Base-by-base conservation (phyloP, 2,888 invertebrate species). In the Julus scanicus region DNA sequence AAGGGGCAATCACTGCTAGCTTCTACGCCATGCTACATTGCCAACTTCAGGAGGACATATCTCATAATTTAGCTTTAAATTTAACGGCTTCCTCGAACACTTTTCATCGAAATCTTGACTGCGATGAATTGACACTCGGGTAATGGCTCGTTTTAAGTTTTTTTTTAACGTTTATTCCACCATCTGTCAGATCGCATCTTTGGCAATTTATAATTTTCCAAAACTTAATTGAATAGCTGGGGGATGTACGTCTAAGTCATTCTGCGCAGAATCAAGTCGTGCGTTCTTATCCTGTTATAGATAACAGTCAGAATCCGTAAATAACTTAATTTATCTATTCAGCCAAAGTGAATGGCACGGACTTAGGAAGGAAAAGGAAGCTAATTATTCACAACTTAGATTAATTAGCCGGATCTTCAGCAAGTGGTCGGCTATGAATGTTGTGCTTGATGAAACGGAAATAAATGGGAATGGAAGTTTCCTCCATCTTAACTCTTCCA, bases 311-410 rank as follows among this genome's bases (percentile, higher is more conserved):
- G 37, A 80, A 80, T 37, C 80, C 80, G 80, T 80, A 37, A 37
- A 80, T 80, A 80, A 80, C 80, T 37, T 39, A 80, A 80, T 80
- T 80, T 80, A 80, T 80, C 80, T 80, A 80, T 80, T 39, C 37
- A 80, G 80, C 80, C 13, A 11, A 2, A 15, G 13, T 80, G 80
- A 80, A 80, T 80, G 80, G 15, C 4, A 71, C 29, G 80, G 80
- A 80, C 80, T 37, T 29, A 11, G 13, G 29, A 80, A 29, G 80
- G 80, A 80, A 80, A 80, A 29, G 80, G 80, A 29, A 80, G 80
- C 80, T 80, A 80, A 80, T 80, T 80, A 80, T 80, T 80, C 80
- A 80, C 80, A 80, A 80, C 80, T 80, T 80, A 37, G 80, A 80
- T 80, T 80, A 80, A 80, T 80, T 80, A 80, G 80, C 80, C 80